Conservation (phyloP, 1,140 invertebrate species). For the Stratiolaelaps scimitus region DNA sequence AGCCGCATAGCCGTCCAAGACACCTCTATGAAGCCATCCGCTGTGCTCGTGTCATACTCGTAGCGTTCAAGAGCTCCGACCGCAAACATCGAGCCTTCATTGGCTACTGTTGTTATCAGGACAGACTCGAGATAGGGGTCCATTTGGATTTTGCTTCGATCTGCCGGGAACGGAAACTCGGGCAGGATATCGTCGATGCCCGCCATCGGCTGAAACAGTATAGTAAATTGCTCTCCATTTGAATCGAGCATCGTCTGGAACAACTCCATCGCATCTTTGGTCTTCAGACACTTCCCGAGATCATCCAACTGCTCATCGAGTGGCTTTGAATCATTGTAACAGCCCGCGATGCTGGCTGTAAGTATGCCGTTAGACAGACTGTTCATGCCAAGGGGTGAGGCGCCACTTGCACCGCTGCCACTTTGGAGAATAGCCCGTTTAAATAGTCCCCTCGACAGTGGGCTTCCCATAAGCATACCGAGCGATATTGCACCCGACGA, state of each 20-base stretch:
- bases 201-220: neutral
- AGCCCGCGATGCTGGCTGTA: neutral
- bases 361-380: neutral
- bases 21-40: neutral
- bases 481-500: conserved; percentile 35
- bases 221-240: neutral
- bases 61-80: neutral
- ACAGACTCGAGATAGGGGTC: neutral
- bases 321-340: neutral
- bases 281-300: neutral
- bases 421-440: conserved; percentile 18
- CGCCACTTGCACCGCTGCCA: neutral
- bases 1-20: neutral
- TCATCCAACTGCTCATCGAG: neutral
- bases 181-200: conserved; percentile 3
- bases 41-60: neutral
- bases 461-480: neutral
- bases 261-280: neutral
- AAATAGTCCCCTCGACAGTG: neutral
- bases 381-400: conserved; percentile 2
- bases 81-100: conserved; percentile 3
- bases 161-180: neutral
- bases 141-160: neutral
- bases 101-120: neutral
- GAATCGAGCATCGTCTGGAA: neutral